Evolutionary conservation across 2,888 invertebrate genomes (phyloP), one percentile per base, ranked within the genome.

Genomic region (Drosophila rellima): DNA sequence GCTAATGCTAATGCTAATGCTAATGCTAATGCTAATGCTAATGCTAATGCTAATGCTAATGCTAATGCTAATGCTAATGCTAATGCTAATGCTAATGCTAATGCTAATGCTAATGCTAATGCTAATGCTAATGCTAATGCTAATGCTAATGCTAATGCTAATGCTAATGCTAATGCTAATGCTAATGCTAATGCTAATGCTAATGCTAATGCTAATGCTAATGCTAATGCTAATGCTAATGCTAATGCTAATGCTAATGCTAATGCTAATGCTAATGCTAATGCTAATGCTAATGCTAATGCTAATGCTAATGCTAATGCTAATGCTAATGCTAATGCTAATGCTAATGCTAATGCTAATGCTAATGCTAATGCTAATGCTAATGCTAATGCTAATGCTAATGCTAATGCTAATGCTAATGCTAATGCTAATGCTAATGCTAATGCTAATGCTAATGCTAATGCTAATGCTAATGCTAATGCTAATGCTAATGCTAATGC

Each of bases 341-440:
- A 29, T 33, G 48, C 31, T 33, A 48, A 48, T 17, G 48, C 29
- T 33, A 29, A 33, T 48, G 31, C 48, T 18, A 33, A 48, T 48
- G 48, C 17, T 33, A 33, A 48, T 48, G 48, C 17, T 33, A 33
- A 48, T 33, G 48, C 31, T 18, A 18, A 42, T 42, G 42, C 42
- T 13, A 42, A 42, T 42, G 26, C 26, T 26, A 26, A 23, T 26
- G 26, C 23, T 44, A 44, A 44, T 44, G 8, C 15, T 44, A 26
- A 44, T 44, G 44, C 26, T 26, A 42, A 42, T 42, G 42, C 20
- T 20, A 42, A n/a, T 45, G 45, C 45, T 26, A 45, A 45, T 26
- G 26, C 44, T 44, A 44, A 20, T 42, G 42, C 44, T 44, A 44
- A 45, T 45, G 44, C 26, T 45, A 45, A 45, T 45, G 26, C 45